phyloP scores from a whole-genome alignment of 2,797 vertebrate species.

The Poecilia wingei region DNA sequence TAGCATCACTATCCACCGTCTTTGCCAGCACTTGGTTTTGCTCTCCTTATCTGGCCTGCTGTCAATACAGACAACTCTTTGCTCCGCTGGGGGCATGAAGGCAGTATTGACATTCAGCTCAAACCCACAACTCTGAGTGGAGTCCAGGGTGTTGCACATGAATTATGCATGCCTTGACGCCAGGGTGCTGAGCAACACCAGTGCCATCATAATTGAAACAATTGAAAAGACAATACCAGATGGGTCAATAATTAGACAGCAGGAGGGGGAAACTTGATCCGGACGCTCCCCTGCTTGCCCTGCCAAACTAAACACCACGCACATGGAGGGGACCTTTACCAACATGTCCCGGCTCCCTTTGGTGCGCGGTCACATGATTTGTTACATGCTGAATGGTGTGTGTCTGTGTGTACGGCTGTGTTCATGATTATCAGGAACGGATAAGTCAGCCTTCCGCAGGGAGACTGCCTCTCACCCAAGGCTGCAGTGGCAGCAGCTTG shows the following conservation, averaged over 20 bases:
- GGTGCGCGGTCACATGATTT: constrained; percentile 45
- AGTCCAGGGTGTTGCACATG: constrained; percentile 80
- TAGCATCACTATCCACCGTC: constrained; percentile 66
- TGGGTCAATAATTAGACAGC: constrained; percentile 86
- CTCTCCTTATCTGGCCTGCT: constrained; percentile 68
- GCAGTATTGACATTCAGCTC: constrained; percentile 85
- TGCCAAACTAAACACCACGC: constrained; percentile 54
- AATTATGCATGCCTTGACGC: constrained; percentile 84
- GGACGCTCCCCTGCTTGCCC: constrained; percentile 70
- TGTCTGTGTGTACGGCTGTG: constrained; percentile 9
- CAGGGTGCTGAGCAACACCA: constrained; percentile 82
- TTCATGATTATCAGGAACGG: constrained; percentile 12
- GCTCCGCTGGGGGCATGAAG: constrained; percentile 69
- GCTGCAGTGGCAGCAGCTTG: constrained; percentile 14
- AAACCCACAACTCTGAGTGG: constrained; percentile 79
- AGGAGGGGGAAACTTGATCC: constrained; percentile 79
- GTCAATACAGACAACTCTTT: constrained; percentile 77
- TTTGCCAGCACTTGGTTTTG: constrained; percentile 67
- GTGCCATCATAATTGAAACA: constrained; percentile 87
- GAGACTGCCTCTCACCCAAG: constrained; percentile 13
- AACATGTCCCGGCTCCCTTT: constrained; percentile 50
- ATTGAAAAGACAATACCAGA: constrained; percentile 87
- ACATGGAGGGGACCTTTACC: constrained; percentile 68
- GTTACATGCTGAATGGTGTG: constrained; percentile 23
- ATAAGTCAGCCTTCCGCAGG: constrained; percentile 22